Base-by-base conservation (phyloP, 2,797 vertebrate genomes). In the Dryobates pubescens region DNA sequence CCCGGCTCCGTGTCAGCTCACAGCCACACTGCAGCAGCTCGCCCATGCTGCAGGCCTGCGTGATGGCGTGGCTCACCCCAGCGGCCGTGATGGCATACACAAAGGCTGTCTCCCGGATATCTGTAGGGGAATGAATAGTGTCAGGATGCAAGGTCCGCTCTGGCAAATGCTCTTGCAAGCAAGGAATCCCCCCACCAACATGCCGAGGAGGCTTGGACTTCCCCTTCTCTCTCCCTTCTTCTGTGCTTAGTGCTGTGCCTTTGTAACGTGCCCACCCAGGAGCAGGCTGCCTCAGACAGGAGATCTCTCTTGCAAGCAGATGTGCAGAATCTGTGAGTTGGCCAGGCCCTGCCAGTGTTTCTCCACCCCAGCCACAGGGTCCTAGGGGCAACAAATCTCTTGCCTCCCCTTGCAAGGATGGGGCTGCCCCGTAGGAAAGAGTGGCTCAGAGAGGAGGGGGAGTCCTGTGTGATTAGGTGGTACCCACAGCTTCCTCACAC, bases 21-120 rank as follows among this genome's bases (percentile, higher is more conserved):
- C 99, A 99, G 90, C 99, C 99, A 0, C 99, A 99, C 97, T 99
- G 99, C 96, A 99, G 96, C 75, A 99, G 98, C 95, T 99, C 99
- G 1, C 99, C 99, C 99, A 99, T 99, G 87, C 99, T 99, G 98
- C 99, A 99, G 95, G 99, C 99, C 96, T 99, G 99, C 3, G 99
- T 99, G 96, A 99, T 99, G 3, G 99, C 98, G 4, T 99, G 99
- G 81, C 99, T 99, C 96, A 99, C 99, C 1, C 99, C 99, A 0
- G 99, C 99, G 0, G 99, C 98, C 0, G 99, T 99, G 86, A 99
- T 99, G 76, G 99, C 99, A 1, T 99, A 99, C 76, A 99, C 99
- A 7, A 99, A 99, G 11, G 99, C 99, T 0, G 99, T 99, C 97
- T 99, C 99, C 71, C 99, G 98, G 94, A 99, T 99, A 96, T 99